Evolutionary conservation across 2,888 invertebrate genomes (phyloP), one percentile per base, ranked within the genome.

Genomic region (Caenorhabditis angaria): DNA sequence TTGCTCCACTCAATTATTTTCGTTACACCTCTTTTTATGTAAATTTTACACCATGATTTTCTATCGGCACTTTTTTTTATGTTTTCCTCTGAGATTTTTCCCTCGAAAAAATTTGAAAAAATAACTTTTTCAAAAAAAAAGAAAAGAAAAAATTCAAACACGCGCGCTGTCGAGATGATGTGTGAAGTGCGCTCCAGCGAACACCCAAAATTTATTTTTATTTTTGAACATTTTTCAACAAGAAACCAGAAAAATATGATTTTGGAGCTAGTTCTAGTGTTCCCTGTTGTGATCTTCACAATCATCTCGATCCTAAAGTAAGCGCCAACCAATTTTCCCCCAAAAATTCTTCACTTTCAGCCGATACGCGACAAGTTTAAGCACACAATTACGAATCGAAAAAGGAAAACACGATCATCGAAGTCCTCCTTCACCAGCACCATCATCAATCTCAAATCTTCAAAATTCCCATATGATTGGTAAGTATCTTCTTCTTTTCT

Each of bases 341-440:
- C 41, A 41, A 41, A 18, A 41, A 41, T 18, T 41, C 6, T 32
- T 32, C 5, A 50, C 22, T 58, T 79, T 63, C 73, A 73, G 73
- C 51, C 82, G 82, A 48, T 83, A 83, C 74, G 79, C 78, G 22
- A 83, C 79, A 22, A 82, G 82, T 32, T 70, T 84, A 24, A 79
- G 80, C 47, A 82, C 84, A 22, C 84, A 84, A 67, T 62, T 84
- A 48, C 67, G 77, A 35, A 82, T 80, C 41, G 82, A 81, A 25
- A 74, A 72, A 62, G 67, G 24, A 66, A 63, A 32, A 65, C 69
- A 32, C n/a, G 68, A 70, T 50, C 65, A 71, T 56, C 69, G 77
- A 28, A 73, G 72, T 54, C 77, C 77, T 8, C 77, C 79, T 22
- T 76, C 79, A 28, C 73, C 79, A 10, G 51, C 75, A 20, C 73